Conservation (phyloP, 2,113 vertebrate species). For the Semnopithecus entellus region DNA sequence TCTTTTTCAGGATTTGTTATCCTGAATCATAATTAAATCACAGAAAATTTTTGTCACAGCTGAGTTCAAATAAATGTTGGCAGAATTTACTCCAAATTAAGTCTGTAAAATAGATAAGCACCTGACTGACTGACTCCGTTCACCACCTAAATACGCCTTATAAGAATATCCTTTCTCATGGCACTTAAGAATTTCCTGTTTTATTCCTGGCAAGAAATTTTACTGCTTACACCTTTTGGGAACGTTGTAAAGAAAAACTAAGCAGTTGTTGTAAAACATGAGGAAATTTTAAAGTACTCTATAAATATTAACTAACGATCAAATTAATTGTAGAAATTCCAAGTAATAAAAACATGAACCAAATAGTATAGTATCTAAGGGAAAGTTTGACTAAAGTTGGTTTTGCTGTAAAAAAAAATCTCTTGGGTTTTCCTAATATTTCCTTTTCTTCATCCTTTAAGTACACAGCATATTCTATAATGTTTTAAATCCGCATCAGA, state of each 20-base stretch:
- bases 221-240: background rate
- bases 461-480: background rate
- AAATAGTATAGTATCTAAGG: background rate
- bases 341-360: conserved; percentile 1
- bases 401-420: background rate
- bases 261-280: conserved; percentile 20
- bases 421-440: background rate
- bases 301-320: conserved; percentile 47
- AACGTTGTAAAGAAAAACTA: conserved; percentile 33
- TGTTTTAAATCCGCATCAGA: background rate
- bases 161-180: conserved; percentile 6
- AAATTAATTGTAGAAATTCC: conserved; percentile 43
- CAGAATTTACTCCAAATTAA: conserved; percentile 44
- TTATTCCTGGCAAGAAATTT: background rate
- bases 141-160: background rate
- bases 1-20: background rate
- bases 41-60: background rate
- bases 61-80: conserved; percentile 50
- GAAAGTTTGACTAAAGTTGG: conserved; percentile 41
- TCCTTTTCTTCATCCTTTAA: background rate
- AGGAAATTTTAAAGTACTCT: conserved; percentile 37
- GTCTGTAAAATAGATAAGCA: background rate
- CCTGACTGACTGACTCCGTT: background rate
- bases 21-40: background rate
- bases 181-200: conserved; percentile 28